Conservation (phyloP, 2,888 invertebrate genomes). For the Eurois occulta region DNA sequence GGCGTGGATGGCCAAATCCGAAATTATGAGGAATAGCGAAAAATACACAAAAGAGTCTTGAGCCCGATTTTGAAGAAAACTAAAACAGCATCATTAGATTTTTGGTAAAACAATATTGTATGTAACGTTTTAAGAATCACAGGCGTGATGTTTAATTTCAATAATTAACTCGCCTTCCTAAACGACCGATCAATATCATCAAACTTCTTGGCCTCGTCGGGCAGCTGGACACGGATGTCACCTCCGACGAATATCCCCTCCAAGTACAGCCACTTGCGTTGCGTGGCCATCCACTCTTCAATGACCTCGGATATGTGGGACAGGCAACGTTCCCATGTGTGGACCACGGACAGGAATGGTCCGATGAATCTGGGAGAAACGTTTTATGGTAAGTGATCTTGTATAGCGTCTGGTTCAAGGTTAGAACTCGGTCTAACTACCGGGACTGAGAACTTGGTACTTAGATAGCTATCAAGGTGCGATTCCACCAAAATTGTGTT, state of each 20-base stretch:
- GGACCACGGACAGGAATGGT: constrained; percentile 95
- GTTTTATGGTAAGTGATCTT: background rate
- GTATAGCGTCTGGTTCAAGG: background rate
- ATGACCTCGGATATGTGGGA: constrained; percentile 96
- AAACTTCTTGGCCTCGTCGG: constrained; percentile 97
- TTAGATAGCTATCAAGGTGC: background rate
- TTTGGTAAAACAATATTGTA: too few relatives aligned
- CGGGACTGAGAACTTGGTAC: background rate
- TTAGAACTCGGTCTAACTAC: background rate
- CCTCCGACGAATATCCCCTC: constrained; percentile 98
- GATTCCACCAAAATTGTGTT: too few relatives aligned
- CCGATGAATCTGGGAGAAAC: constrained; percentile 93
- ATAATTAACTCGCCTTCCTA: constrained; percentile 90
- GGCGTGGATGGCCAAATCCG: too few relatives aligned
- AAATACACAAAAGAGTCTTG: too few relatives aligned
- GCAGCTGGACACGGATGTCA: constrained; percentile 96
- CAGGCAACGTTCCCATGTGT: constrained; percentile 96
- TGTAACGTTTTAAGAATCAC: background rate
- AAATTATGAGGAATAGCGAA: too few relatives aligned
- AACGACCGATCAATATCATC: constrained; percentile 96
- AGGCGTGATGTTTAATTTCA: background rate
- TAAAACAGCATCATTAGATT: too few relatives aligned
- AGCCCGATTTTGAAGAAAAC: too few relatives aligned
- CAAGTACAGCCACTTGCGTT: constrained; percentile 97
- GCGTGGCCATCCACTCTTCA: constrained; percentile 96